phyloP scores from a whole-genome alignment of 2,113 vertebrate species.

The Cranoglanis bouderius region DNA sequence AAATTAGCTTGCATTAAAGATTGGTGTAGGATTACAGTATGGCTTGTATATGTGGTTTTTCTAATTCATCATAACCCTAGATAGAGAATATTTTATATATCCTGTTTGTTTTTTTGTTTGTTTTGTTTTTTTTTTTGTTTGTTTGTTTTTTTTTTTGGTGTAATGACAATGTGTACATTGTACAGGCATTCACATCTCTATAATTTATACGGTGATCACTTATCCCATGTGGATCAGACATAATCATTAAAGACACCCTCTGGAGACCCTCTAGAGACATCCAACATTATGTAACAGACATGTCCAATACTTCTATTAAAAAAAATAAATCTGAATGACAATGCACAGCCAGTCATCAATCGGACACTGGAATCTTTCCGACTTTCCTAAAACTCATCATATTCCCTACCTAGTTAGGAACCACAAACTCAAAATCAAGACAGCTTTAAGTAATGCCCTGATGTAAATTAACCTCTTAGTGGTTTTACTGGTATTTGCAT shows the following conservation, averaged over 20 bases:
- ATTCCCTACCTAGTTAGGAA: neutral
- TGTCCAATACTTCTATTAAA: neutral
- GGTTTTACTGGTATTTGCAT: constrained; percentile 42
- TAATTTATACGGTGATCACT: too few species aligned
- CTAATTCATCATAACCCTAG: neutral
- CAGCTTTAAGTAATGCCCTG: neutral
- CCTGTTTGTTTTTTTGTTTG: neutral
- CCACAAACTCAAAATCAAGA: neutral
- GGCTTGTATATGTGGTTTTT: neutral
- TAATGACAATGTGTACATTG: neutral
- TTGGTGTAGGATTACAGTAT: neutral
- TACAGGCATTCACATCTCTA: neutral
- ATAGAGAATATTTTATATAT: neutral
- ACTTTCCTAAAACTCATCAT: neutral
- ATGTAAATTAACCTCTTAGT: constrained; percentile 22
- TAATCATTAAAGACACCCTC: neutral
- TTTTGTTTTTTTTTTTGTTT: neutral
- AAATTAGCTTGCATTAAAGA: neutral
- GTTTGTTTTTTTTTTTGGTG: neutral
- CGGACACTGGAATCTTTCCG: neutral
- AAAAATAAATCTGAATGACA: neutral
- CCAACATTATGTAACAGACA: neutral
- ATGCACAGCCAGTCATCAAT: neutral
- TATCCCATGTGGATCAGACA: neutral
- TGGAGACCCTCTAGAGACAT: neutral